A percentile compares a stretch with the other conserved stretches of the same genome.
Evolutionary conservation across 2,797 vertebrate species (phyloP).

Genomic region (Muraenolepis orangiensis): DNA sequence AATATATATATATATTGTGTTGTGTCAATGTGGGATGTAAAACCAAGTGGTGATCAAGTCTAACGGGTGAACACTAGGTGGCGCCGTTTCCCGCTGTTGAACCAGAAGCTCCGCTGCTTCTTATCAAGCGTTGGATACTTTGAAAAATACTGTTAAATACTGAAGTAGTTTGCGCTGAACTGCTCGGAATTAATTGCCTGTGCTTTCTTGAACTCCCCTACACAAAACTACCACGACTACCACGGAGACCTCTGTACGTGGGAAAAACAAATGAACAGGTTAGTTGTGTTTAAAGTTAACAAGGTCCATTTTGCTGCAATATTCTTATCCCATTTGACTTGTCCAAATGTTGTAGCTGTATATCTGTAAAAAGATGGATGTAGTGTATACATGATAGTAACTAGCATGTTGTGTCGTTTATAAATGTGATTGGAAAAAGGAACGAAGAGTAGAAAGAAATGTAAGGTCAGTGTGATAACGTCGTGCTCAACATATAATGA

Average conservation of each 20-base stretch:
- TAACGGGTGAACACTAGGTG: slow-evolving; percentile 23
- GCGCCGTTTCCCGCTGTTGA: slow-evolving; percentile 38
- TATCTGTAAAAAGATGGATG: no score
- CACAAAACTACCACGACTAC: neutral
- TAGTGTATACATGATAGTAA: neutral
- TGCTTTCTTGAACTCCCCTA: neutral
- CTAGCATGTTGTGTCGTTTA: neutral
- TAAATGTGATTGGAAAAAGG: neutral
- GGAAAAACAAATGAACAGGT: neutral
- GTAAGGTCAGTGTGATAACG: neutral
- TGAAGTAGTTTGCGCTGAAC: neutral
- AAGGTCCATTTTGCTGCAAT: neutral
- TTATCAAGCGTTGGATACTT: neutral
- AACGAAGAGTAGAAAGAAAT: neutral
- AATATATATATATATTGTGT: no score
- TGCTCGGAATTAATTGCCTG: neutral
- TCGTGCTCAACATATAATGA: neutral
- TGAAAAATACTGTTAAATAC: neutral
- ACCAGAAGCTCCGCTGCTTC: neutral
- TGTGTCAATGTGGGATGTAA: no score
- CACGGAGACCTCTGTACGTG: neutral
- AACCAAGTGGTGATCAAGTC: no score
- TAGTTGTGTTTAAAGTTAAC: neutral
- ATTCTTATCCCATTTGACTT: neutral
- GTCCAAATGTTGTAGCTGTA: neutral